Conservation (phyloP, 2,888 invertebrate species). For the Troglohyphantes excavatus region DNA sequence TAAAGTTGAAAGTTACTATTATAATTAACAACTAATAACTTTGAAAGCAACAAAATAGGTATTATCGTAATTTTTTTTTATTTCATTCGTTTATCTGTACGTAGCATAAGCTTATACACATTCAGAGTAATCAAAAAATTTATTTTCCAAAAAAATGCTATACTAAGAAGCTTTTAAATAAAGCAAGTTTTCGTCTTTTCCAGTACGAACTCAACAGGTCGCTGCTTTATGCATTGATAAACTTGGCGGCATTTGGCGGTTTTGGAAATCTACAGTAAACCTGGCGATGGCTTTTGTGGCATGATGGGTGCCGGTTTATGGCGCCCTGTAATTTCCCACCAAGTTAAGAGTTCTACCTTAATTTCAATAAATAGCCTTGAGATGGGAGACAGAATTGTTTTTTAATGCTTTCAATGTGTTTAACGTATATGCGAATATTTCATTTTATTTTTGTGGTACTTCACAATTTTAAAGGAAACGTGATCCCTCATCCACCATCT, state of each 20-base stretch:
- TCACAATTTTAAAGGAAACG: neutral
- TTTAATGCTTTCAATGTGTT: constrained; percentile 18
- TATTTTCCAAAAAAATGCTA: too few species aligned
- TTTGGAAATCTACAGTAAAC: neutral
- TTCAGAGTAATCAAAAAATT: too few species aligned
- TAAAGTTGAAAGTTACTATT: too few species aligned
- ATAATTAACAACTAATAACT: too few species aligned
- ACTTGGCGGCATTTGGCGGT: constrained; percentile 2
- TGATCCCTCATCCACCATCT: too few species aligned
- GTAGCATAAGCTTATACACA: too few species aligned
- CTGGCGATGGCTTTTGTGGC: neutral
- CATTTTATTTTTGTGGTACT: neutral
- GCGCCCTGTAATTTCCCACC: constrained; percentile 33
- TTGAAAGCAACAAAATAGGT: too few species aligned
- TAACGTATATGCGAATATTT: neutral
- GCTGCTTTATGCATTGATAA: neutral
- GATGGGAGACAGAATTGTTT: constrained; percentile 39
- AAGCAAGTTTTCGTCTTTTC: too few species aligned
- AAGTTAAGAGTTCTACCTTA: constrained; percentile 26
- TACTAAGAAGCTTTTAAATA: too few species aligned
- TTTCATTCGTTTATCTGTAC: too few species aligned
- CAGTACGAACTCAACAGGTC: too few species aligned
- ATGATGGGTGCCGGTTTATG: constrained; percentile 22
- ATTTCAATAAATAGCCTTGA: constrained; percentile 49
- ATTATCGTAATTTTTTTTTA: too few species aligned